Percentiles rank a stretch among this genome's conserved stretches.
phyloP scores from a whole-genome alignment of 2,888 invertebrate genomes.

The Sesia apiformis region DNA sequence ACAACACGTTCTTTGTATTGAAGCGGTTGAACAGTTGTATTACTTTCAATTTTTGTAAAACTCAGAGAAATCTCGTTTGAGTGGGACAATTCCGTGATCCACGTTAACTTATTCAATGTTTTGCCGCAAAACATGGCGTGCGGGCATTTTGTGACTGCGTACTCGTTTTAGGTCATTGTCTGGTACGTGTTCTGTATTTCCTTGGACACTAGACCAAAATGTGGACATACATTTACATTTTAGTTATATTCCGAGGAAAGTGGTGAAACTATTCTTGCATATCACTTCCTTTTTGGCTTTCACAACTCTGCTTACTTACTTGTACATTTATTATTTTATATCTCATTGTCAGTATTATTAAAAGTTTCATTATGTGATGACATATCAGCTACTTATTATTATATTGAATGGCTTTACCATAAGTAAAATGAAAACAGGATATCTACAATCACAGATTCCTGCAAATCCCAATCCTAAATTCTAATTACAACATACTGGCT shows the following conservation, averaged over 20 bases:
- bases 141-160: conserved; percentile 19
- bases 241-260: conserved; percentile 34
- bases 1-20: neutral
- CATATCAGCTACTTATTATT: too few species aligned
- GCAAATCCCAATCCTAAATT: neutral
- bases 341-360: too few species aligned
- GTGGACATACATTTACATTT: conserved; percentile 7
- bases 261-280: conserved; percentile 24
- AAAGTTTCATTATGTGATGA: too few species aligned
- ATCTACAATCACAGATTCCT: neutral
- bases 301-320: too few species aligned
- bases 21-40: neutral
- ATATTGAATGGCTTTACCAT: too few species aligned
- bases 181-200: conserved; percentile 48
- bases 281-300: conserved; percentile 14
- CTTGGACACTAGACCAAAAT: conserved; percentile 27
- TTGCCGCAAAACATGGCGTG: conserved; percentile 23
- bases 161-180: conserved; percentile 31
- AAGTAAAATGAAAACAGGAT: neutral
- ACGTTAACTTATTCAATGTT: conserved; percentile 27
- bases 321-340: too few species aligned
- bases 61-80: conserved; percentile 34
- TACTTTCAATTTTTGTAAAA: conserved; percentile 21
- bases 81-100: conserved; percentile 36
- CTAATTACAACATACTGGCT: neutral